Evolutionary conservation across 2,888 invertebrate species (phyloP).

Genomic region (Himalopsyche tibetana): DNA sequence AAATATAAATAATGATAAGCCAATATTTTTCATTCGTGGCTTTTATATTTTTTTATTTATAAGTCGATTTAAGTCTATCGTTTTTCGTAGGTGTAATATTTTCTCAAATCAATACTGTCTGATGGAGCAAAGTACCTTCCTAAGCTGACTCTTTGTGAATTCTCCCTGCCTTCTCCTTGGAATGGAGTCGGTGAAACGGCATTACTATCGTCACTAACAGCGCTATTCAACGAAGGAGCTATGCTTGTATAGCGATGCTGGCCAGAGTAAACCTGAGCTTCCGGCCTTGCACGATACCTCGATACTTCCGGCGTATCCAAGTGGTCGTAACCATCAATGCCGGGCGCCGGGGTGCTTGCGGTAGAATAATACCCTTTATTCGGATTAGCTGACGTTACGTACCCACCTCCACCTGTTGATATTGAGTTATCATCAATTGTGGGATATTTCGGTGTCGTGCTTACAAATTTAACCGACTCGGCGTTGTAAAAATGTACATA

Average conservation of each 20-base stretch:
- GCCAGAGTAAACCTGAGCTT: conserved; percentile 46
- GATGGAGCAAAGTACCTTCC: conserved; percentile 46
- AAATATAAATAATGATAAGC: background rate
- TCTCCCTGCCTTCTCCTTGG: background rate
- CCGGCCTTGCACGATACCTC: conserved; percentile 50
- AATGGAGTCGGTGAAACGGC: conserved; percentile 38
- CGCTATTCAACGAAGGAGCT: conserved; percentile 55
- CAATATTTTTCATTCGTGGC: background rate
- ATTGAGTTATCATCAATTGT: conserved; percentile 49
- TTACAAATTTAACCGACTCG: conserved; percentile 61
- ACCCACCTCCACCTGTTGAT: conserved; percentile 26
- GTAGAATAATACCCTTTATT: conserved; percentile 44
- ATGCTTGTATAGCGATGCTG: conserved; percentile 59
- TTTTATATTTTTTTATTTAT: background rate
- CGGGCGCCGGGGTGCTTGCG: conserved; percentile 59
- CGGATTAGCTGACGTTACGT: background rate
- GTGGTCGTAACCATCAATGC: conserved; percentile 59
- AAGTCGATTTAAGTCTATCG: conserved; percentile 41
- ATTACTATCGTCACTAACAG: conserved; percentile 2
- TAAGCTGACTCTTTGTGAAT: conserved; percentile 14
- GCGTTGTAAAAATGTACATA: conserved; percentile 60
- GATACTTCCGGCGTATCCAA: conserved; percentile 59
- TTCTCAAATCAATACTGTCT: conserved; percentile 52
- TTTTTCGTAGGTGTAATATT: conserved; percentile 60
- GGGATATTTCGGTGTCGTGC: conserved; percentile 62